Conservation (phyloP, 2,113 vertebrate species). For the Centropus bengalensis region DNA sequence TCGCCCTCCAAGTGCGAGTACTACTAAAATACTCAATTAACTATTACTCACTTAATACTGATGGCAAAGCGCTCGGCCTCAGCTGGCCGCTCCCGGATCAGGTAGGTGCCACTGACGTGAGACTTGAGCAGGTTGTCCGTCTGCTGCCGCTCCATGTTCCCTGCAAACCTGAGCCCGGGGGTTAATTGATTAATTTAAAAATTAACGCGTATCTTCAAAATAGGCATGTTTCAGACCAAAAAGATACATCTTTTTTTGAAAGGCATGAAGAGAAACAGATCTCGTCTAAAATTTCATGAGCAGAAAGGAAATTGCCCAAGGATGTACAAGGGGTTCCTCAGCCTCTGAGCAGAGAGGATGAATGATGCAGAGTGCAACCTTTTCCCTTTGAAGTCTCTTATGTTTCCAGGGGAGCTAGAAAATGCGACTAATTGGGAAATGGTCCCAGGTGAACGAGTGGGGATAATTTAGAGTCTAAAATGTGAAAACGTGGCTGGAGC, state of each 20-base stretch:
- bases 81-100: constrained; percentile 93
- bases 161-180: constrained; percentile 86
- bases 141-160: constrained; percentile 96
- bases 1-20: fast-evolving
- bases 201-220: fast-evolving
- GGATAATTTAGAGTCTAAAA: not conserved
- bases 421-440: not conserved
- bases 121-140: constrained; percentile 94
- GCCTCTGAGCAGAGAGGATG: not conserved
- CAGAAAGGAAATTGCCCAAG: not conserved
- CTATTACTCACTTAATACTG: constrained; percentile 90
- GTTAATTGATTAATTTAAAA: not conserved
- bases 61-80: constrained; percentile 97
- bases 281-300: not conserved
- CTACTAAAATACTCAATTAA: not conserved
- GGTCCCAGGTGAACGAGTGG: not conserved
- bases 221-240: fast-evolving
- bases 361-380: not conserved
- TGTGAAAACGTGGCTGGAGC: not conserved
- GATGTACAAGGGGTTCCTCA: not conserved
- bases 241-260: not conserved
- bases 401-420: not conserved
- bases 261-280: not conserved
- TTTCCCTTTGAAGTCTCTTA: not conserved
- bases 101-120: constrained; percentile 93